Percentiles rank a stretch among this genome's conserved stretches.
Evolutionary conservation across 64 coral and sea anemone genomes (phyloP).

Genomic region (Montipora foliosa): DNA sequence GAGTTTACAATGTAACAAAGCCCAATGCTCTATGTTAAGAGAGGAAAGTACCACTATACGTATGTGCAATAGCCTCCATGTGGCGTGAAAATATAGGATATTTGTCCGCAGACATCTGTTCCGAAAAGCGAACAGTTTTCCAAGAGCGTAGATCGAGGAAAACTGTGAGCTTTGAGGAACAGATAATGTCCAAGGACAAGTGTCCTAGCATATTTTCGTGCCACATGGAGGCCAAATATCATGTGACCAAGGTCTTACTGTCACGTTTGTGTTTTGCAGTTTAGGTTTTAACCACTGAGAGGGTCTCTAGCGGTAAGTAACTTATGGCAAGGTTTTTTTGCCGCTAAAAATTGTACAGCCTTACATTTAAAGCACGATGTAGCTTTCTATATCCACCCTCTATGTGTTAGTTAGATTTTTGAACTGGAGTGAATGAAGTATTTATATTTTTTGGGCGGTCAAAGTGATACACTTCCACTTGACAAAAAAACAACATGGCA

Average conservation of each 20-base stretch:
- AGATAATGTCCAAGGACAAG: no score
- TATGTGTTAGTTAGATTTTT: conserved; percentile 42
- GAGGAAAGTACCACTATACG: no score
- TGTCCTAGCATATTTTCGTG: no score
- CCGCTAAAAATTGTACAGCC: conserved; percentile 51
- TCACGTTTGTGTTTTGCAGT: conserved; percentile 44
- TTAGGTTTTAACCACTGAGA: conserved; percentile 36
- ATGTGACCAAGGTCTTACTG: conserved; percentile 37
- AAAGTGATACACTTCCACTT: conserved; percentile 42
- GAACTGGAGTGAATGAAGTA: conserved; percentile 1
- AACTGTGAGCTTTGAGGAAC: no score
- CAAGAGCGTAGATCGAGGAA: no score
- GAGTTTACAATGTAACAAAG: background rate
- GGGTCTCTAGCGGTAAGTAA: conserved; percentile 37
- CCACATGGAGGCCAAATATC: background rate
- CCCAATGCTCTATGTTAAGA: background rate
- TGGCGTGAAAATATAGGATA: no score
- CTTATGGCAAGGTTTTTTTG: conserved; percentile 66
- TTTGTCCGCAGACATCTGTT: no score
- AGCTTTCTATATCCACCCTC: conserved; percentile 25
- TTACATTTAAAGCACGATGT: conserved; percentile 28
- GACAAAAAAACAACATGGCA: conserved; percentile 54
- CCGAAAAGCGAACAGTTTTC: no score
- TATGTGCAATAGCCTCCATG: no score
- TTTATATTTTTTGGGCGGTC: background rate